Evolutionary conservation across 2,888 invertebrate species (phyloP), one percentile per base, ranked within the genome.

Genomic region (Carpatolechia fugitivella): DNA sequence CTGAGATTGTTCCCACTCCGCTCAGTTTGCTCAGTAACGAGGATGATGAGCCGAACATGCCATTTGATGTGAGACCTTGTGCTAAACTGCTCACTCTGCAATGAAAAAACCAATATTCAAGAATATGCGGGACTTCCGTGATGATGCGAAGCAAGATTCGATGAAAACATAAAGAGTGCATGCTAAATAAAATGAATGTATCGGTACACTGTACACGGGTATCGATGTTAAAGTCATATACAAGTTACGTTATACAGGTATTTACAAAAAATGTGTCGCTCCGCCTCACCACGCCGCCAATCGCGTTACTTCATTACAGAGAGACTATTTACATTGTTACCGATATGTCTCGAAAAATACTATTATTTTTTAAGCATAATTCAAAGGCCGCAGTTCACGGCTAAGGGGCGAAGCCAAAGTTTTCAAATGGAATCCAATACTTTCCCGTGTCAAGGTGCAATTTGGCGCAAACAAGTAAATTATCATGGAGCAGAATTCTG

Each of bases 41-140:
- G 56, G 97, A 92, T 64, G 94, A 94, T 13, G 95, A 94, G 60
- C 95, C 95, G 79, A 96, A 95, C 89, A 95, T 94, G 59, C 93
- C 93, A 69, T 94, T 94, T 49, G 94, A 92, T 38, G 93, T 92
- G 58, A 94, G 85, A 61, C 93, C 92, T 72, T 90, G 90, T 58
- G 90, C 85, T 79, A 90, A 80, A 76, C 87, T 90, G 86, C 89
- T 88, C 64, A 91, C 85, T 82, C 90, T 90, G 89, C 60, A 89
- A 90, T 59, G 69, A 65, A 80, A 76, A 82, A 78, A 63, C 63
- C 61, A 59, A 68, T 69, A 69, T 78, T 79, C 70, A 80, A 57
- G 57, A 29, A 51, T 38, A 54, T 40, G 54, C 31, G 47, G 41
- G n/a, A 8, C 47, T 18, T 33, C 14, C 33, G 44, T 33, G 29